These are phyloP conservation scores for Acanthococcus lagerstroemiae DNA, from an alignment of 2,888 invertebrate species.

Conservation along the genomic window DNA sequence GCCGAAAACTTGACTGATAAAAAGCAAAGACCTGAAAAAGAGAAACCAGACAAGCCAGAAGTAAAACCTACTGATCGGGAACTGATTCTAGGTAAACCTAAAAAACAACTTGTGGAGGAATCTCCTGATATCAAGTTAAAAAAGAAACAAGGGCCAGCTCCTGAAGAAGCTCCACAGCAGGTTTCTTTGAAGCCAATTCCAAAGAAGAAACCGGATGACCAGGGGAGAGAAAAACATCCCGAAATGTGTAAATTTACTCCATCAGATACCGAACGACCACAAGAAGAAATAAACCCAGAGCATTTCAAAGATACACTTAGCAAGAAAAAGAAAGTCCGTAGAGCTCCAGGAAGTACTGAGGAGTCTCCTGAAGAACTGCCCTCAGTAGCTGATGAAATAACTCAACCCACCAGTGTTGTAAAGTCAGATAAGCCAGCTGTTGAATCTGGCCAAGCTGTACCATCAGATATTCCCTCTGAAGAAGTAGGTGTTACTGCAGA, in stretches of 20 bases:
- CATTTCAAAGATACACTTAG: neutral
- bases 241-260: conserved; percentile 40
- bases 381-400: too few species aligned
- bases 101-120: conserved; percentile 38
- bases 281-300: conserved; percentile 34
- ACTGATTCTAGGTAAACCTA: neutral
- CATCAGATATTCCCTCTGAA: neutral
- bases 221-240: conserved; percentile 38
- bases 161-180: conserved; percentile 41
- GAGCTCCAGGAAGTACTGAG: too few species aligned
- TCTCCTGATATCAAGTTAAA: conserved; percentile 42
- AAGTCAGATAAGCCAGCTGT: too few species aligned
- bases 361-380: too few species aligned
- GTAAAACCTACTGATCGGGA: neutral
- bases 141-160: conserved; percentile 42
- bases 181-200: conserved; percentile 41
- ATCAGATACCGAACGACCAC: conserved; percentile 36
- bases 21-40: conserved; percentile 35
- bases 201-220: conserved; percentile 39
- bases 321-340: conserved; percentile 10
- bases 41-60: conserved; percentile 36
- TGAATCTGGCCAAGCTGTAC: too few species aligned
- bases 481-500: neutral
- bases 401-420: too few species aligned
- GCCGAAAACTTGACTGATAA: conserved; percentile 35